Evolutionary conservation across 1,140 invertebrate species (phyloP), one percentile per base, ranked within the genome.

Genomic region (Lasioglossum baleicum): DNA sequence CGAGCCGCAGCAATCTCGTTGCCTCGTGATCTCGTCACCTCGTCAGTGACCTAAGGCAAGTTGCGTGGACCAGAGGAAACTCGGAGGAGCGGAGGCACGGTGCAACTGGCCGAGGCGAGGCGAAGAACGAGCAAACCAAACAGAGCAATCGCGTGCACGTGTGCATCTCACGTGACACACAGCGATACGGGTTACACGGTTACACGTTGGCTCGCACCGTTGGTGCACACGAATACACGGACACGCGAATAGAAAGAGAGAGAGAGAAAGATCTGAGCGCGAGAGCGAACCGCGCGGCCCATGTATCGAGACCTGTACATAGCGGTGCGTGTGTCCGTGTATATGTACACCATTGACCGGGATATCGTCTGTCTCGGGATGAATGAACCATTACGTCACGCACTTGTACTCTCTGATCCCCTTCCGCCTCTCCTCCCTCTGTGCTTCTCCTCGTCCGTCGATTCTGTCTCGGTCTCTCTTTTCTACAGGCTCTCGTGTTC

Each of bases 361-460:
- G 88, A 91, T 91, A 92, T 92, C 90, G 89, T 90, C 90, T 91
- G 88, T 89, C 88, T 87, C 86, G 88, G 89, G 90, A 92, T 92
- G 91, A 92, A 92, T 92, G 91, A 92, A 92, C 90, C 88, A 90
- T 92, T 91, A 91, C 91, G 91, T 92, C 91, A 92, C 89, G 88
- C 89, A 91, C 90, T 91, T 91, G 90, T 91, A 90, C 88, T 89
- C 90, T 88, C 88, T 81, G 82, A 84, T 90, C 81, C 86, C 87
- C 72, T 83, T 87, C 82, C 78, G 75, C 82, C 82, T 83, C 68
- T 67, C 75, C 63, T 72, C 64, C 81, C 75, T 56, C 82, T 76
- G 61, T 58, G 65, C 42, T 82, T 48, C 75, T 67, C 74, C 71
- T 77, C 82, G 26, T 61, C 71, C 60, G 51, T 75, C 56, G 61